A percentile compares a stretch with the other conserved stretches of the same genome.
These are phyloP conservation scores for Gastrophryne carolinensis DNA, from an alignment of 2,797 vertebrate species.

Conservation along the genomic window DNA sequence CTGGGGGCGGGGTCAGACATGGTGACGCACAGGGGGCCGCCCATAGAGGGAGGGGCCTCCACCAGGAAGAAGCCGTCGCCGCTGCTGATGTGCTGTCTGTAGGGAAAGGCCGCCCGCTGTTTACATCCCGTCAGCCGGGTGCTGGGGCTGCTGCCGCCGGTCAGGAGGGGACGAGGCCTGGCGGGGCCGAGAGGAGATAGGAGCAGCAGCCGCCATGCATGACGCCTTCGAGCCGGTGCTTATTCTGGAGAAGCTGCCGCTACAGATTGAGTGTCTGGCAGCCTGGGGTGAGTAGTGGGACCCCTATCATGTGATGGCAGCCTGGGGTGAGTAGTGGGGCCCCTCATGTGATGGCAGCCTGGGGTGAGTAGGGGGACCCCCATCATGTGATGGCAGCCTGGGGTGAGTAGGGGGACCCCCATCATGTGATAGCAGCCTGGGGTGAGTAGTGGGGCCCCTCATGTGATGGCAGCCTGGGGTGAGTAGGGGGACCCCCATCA, in stretches of 20 bases:
- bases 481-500: too few relatives aligned
- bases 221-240: conserved; percentile 93
- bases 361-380: too few relatives aligned
- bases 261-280: conserved; percentile 95
- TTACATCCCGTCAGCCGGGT: too few relatives aligned
- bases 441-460: too few relatives aligned
- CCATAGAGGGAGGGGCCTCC: not conserved
- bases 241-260: conserved; percentile 92
- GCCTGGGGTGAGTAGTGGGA: conserved; percentile 83
- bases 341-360: too few relatives aligned
- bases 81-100: not conserved
- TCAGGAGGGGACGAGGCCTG: not conserved
- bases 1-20: not conserved
- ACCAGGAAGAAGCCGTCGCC: conserved; percentile 5
- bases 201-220: conserved; percentile 78
- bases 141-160: not conserved
- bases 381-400: too few relatives aligned
- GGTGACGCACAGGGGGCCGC: not conserved
- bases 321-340: too few relatives aligned
- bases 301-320: not conserved
- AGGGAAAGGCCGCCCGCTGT: conserved; percentile 1
- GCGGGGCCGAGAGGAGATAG: not conserved
- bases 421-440: too few relatives aligned
- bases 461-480: too few relatives aligned
- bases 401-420: too few relatives aligned